phyloP scores from a whole-genome alignment of 2,888 invertebrate species.

The Trichopoda pennipes region DNA sequence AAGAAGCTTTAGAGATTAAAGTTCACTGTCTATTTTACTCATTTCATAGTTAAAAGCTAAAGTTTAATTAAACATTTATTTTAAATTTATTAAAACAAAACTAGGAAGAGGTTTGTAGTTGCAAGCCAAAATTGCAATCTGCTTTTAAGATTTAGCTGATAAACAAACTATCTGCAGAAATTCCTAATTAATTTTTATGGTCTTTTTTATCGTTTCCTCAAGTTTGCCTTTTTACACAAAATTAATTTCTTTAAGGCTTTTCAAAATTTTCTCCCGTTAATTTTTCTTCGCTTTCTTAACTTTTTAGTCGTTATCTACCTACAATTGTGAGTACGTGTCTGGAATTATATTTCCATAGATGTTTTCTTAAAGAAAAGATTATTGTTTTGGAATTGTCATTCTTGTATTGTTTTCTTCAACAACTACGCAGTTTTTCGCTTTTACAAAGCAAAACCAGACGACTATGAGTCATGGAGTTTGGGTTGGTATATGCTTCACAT shows the following conservation, averaged over 20 bases:
- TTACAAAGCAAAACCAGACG: constrained; percentile 9
- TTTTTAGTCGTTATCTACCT: constrained; percentile 26
- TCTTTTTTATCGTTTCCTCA: no score
- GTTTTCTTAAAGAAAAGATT: constrained; percentile 35
- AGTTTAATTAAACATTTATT: no score
- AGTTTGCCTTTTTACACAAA: background rate
- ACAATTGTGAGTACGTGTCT: constrained; percentile 60
- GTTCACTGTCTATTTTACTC: no score
- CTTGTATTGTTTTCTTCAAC: constrained; percentile 28
- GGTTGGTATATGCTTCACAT: no score
- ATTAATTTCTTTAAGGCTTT: background rate
- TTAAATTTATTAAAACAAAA: no score
- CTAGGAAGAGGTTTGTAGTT: no score
- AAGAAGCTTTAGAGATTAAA: no score
- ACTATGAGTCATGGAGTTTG: constrained; percentile 49
- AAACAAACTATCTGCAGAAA: no score
- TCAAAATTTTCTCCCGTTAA: constrained; percentile 9
- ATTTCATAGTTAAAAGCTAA: no score
- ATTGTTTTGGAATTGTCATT: constrained; percentile 24
- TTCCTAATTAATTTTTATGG: no score
- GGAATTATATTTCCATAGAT: constrained; percentile 57
- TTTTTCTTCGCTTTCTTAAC: background rate
- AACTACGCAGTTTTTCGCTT: constrained; percentile 57
- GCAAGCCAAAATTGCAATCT: no score
- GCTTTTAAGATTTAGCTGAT: no score